Percentiles rank a stretch among this genome's conserved stretches.
These are phyloP conservation scores for Morone chrysops DNA, from an alignment of 2,113 vertebrate genomes.

Conservation along the genomic window DNA sequence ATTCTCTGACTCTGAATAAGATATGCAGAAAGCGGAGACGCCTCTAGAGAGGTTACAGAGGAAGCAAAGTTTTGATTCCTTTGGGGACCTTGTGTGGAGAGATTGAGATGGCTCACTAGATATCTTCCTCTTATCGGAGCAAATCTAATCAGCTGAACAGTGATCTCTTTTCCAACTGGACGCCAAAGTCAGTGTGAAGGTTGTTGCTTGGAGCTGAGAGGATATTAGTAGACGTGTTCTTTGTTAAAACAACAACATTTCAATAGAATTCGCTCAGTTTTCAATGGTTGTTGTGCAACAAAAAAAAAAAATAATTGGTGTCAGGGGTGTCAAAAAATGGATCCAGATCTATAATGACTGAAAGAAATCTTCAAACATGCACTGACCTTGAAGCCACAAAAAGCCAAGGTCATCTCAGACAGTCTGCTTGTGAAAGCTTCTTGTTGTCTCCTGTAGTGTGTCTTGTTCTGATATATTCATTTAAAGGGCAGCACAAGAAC, in stretches of 20 bases:
- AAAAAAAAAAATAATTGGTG: not conserved
- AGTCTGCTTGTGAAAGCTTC: not conserved
- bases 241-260: not conserved
- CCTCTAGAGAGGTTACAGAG: slow-evolving; percentile 18
- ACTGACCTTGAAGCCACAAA: slow-evolving; percentile 31
- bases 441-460: not conserved
- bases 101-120: slow-evolving; percentile 39
- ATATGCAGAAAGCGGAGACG: slow-evolving; percentile 42
- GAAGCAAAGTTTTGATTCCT: slow-evolving; percentile 28
- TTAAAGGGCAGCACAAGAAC: not conserved
- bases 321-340: not conserved
- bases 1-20: slow-evolving; percentile 45
- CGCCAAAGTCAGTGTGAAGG: slow-evolving; percentile 59
- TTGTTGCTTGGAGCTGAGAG: slow-evolving; percentile 26
- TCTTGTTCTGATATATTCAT: not conserved
- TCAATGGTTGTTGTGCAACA: not conserved
- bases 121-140: slow-evolving; percentile 44
- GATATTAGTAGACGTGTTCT: not conserved
- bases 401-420: not conserved
- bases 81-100: slow-evolving; percentile 13
- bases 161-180: slow-evolving; percentile 45
- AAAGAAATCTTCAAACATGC: slow-evolving; percentile 9
- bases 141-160: slow-evolving; percentile 47
- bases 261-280: slow-evolving; percentile 6
- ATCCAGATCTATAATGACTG: slow-evolving; percentile 12